Base-by-base conservation (phyloP, 2,113 vertebrate species). In the Bos javanicus region DNA sequence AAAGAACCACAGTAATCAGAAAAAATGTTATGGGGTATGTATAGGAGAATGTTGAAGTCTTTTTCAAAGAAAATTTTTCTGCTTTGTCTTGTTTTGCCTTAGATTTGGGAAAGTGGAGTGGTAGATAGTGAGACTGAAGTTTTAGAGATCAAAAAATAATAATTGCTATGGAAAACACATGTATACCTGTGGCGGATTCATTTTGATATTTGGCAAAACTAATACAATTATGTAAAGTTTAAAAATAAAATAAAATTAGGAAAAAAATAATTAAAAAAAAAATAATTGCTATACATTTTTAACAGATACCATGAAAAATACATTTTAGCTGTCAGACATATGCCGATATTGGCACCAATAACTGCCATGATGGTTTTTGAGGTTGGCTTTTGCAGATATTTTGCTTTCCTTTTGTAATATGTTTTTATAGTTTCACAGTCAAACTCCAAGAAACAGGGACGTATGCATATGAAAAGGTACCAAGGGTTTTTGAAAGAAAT, bases 381-480 rank as follows among this genome's bases (percentile, higher is more conserved):
- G 3, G 17, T 62, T 93, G 30, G 0, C 64, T 12, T 74, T 81
- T 25, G 56, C 30, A 94, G 11, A 78, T 4, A 4, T 12, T 80
- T 57, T 91, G 26, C 30, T 59, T 54, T 46, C 19, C 57, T 28
- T 74, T 56, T 59, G 19, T 30, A 15, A 2, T 59, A 43, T 84
- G 57, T 56, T 80, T 36, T 64, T 90, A 36, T 7, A 85, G 2
- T 59, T 2, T 15, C 25, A 56, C 21, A 91, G 28, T 54, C 8
- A 88, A 12, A 74, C 48, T 57, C 10, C 17, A 86, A 6, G 56
- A 96, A 94, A 19, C 19, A 25, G 26, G 5, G 2, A 21, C 11
- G 5, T 16, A 57, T 23, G 2, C 19, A 48, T 3, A 76, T 10
- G 46, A 76, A 10, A 13, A 82, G 2, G 4, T 6, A 5, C 0